Evolutionary conservation across 2,888 invertebrate genomes (phyloP).

Genomic region (Linnaemya vulpina): DNA sequence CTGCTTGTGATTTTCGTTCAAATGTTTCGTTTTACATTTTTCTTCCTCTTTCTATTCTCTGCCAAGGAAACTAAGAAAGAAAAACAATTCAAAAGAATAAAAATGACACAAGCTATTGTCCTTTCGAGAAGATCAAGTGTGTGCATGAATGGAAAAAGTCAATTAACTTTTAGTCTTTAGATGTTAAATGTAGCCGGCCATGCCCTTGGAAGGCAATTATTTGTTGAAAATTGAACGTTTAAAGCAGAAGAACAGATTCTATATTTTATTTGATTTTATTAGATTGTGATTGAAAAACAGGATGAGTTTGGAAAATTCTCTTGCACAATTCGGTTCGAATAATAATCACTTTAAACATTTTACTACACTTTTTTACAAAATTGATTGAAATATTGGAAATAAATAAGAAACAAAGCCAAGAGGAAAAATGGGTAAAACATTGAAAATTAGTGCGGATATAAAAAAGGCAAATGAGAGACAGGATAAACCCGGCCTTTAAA

Average conservation of each 20-base stretch:
- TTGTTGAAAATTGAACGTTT: slow-evolving; percentile 22
- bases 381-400: too few species aligned
- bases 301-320: too few species aligned
- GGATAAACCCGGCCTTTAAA: too few species aligned
- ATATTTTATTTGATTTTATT: background rate
- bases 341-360: too few species aligned
- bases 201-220: slow-evolving; percentile 5
- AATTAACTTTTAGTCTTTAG: slow-evolving; percentile 42
- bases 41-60: slow-evolving; percentile 27
- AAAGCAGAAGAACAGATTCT: background rate
- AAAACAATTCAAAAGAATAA: background rate
- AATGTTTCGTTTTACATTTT: too few species aligned
- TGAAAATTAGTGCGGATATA: too few species aligned
- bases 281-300: background rate
- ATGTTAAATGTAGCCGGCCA: slow-evolving; percentile 4
- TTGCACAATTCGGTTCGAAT: too few species aligned
- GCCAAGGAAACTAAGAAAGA: slow-evolving; percentile 45
- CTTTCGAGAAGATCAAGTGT: slow-evolving; percentile 59
- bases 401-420: too few species aligned
- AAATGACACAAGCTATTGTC: slow-evolving; percentile 38
- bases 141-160: slow-evolving; percentile 47
- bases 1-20: slow-evolving; percentile 1
- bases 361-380: too few species aligned
- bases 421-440: too few species aligned
- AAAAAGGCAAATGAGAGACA: too few species aligned